Conservation (phyloP, 2,797 vertebrate species). For the Selene dorsalis region DNA sequence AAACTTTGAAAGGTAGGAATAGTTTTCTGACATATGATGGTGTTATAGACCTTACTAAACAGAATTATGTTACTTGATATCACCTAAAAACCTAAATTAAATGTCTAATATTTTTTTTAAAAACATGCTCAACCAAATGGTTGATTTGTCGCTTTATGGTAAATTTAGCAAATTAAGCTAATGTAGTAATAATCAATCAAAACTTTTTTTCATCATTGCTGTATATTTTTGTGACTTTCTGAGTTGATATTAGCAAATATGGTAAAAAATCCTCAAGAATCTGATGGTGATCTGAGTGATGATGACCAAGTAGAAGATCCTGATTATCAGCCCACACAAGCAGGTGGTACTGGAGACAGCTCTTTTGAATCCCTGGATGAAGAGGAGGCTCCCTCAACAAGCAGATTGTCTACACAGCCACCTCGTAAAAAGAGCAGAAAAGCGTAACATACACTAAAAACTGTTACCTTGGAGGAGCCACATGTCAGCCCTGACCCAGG, state of each 20-base stretch:
- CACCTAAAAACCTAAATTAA: too few relatives aligned
- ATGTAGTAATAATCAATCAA: not conserved
- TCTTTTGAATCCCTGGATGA: constrained; percentile 30
- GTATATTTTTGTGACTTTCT: not conserved
- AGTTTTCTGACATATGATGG: too few relatives aligned
- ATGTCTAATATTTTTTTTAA: not conserved
- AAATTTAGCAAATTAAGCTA: not conserved
- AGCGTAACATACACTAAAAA: constrained; percentile 21
- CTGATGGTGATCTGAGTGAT: not conserved
- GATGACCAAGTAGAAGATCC: constrained; percentile 9
- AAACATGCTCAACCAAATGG: constrained; percentile 15
- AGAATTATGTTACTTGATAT: too few relatives aligned
- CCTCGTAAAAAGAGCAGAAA: constrained; percentile 18
- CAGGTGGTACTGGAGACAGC: not conserved
- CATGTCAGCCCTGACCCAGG: not conserved
- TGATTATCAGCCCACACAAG: constrained; percentile 26
- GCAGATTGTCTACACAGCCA: too few relatives aligned
- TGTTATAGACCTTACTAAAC: too few relatives aligned
- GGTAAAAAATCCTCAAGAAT: too few relatives aligned
- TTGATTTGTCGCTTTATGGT: constrained; percentile 18
- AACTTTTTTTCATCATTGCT: not conserved
- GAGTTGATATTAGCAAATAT: too few relatives aligned
- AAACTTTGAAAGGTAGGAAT: too few relatives aligned
- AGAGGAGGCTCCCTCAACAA: constrained; percentile 10
- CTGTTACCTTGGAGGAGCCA: not conserved